A percentile compares a stretch with the other conserved stretches of the same genome.
phyloP scores from a whole-genome alignment of 2,888 invertebrate species.

The Nasonia oneida region DNA sequence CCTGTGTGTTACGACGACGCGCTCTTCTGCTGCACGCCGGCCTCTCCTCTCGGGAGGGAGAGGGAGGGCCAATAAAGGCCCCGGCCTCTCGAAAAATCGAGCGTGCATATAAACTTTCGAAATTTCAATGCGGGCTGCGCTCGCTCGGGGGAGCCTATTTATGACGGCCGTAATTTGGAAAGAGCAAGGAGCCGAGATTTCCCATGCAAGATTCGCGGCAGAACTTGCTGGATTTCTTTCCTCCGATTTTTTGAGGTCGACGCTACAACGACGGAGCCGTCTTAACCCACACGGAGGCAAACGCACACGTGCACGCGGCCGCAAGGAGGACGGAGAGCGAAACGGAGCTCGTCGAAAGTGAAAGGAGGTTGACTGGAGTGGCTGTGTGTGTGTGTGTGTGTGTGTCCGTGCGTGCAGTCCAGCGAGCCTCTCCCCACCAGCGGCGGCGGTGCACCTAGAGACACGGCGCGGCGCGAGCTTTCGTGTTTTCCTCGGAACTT shows the following conservation, averaged over 20 bases:
- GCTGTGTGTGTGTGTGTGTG: slow-evolving; percentile 56
- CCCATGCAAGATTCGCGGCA: no score
- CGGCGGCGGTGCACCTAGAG: neutral
- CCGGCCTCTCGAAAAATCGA: neutral
- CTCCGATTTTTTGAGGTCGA: neutral
- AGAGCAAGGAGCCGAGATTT: neutral
- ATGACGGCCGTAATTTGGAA: neutral
- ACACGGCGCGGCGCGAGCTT: neutral
- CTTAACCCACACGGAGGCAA: neutral
- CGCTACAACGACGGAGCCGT: neutral
- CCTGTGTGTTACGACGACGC: neutral
- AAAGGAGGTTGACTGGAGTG: slow-evolving; percentile 77
- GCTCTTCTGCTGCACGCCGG: no score
- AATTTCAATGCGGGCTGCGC: neutral
- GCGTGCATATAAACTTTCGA: neutral
- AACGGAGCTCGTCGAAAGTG: slow-evolving; percentile 77
- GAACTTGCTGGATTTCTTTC: neutral
- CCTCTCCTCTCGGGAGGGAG: no score
- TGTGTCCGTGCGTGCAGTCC: neutral
- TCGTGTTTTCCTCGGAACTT: neutral
- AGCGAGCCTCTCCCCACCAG: neutral
- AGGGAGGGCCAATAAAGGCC: neutral
- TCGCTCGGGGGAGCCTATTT: neutral
- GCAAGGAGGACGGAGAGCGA: slow-evolving; percentile 46
- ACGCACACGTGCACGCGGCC: slow-evolving; percentile 16